Conservation (phyloP, 2,113 vertebrate species). For the Nymphicus hollandicus region DNA sequence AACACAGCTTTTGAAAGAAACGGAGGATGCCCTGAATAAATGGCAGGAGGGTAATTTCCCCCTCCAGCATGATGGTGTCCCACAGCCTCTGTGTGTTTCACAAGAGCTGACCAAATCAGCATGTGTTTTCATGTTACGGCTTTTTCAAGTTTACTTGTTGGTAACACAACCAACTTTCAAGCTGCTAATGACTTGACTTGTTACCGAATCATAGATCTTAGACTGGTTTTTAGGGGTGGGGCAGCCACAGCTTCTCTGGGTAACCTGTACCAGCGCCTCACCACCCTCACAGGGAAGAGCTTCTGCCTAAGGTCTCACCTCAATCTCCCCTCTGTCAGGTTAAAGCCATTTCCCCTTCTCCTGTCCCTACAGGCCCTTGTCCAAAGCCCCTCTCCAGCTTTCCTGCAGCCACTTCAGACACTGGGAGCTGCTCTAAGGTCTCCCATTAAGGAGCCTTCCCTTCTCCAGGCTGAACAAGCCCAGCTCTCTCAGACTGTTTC, state of each 20-base stretch:
- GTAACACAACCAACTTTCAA: background rate
- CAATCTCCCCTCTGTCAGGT: background rate
- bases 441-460: background rate
- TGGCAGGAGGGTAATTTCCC: fast-evolving
- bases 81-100: background rate
- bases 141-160: too few species aligned
- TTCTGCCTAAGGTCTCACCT: background rate
- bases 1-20: background rate
- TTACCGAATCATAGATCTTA: background rate
- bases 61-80: background rate
- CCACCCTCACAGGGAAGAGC: background rate
- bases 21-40: background rate
- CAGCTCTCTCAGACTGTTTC: background rate
- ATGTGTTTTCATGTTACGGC: fast-evolving
- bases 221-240: background rate
- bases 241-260: background rate
- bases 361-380: background rate
- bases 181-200: background rate
- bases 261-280: background rate
- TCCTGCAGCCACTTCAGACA: background rate
- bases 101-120: fast-evolving
- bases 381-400: background rate
- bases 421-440: background rate
- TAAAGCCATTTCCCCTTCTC: background rate
- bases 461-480: background rate